Conservation (phyloP, 2,797 vertebrate genomes). For the Balearica regulorum region DNA sequence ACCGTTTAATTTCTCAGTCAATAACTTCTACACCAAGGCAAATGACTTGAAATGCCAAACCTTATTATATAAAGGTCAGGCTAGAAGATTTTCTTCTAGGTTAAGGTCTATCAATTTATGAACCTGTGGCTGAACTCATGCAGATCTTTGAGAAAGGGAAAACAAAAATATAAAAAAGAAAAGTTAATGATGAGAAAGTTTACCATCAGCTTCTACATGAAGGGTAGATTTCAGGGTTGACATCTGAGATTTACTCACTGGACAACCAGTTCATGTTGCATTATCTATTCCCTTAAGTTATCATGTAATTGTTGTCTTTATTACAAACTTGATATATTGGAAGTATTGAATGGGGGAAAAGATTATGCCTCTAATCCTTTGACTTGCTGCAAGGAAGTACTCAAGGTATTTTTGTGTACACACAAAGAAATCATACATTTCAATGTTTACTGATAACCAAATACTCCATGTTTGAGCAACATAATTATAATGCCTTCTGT, state of each 20-base stretch:
- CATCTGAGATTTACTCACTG: neutral
- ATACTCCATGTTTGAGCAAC: neutral
- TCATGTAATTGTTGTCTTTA: neutral
- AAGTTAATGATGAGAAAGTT: neutral
- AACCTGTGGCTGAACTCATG: neutral
- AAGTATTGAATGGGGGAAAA: neutral
- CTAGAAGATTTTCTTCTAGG: neutral
- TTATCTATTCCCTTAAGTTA: neutral
- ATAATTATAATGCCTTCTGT: neutral
- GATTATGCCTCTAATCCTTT: neutral
- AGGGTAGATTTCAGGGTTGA: neutral
- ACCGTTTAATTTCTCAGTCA: neutral
- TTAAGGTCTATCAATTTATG: neutral
- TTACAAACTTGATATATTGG: neutral
- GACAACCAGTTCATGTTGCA: neutral
- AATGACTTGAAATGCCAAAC: neutral
- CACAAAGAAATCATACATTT: neutral
- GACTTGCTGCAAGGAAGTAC: neutral
- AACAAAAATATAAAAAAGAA: neutral
- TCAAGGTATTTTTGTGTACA: neutral
- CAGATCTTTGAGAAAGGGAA: neutral
- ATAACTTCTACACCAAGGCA: neutral
- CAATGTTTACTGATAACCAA: neutral
- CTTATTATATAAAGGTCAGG: neutral
- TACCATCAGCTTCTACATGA: neutral